These are phyloP conservation scores for Bos indicus DNA, from an alignment of 2,113 vertebrate species.

Conservation along the genomic window DNA sequence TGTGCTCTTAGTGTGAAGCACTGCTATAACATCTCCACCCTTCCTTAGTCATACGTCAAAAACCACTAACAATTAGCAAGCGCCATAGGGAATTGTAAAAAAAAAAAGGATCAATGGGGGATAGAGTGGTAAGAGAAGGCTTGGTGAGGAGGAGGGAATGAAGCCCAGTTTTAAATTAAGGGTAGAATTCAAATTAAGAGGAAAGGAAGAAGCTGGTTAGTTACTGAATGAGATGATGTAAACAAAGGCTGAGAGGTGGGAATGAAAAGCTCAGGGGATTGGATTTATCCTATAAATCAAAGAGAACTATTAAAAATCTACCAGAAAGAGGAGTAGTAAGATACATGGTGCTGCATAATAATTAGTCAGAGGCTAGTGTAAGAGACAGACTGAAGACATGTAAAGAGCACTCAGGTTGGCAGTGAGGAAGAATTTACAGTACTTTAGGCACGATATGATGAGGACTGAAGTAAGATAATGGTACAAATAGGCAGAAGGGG, in stretches of 20 bases:
- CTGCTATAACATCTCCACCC: neutral
- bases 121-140: neutral
- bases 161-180: neutral
- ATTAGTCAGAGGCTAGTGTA: neutral
- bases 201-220: neutral
- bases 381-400: neutral
- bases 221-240: neutral
- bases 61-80: neutral
- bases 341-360: neutral
- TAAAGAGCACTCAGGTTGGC: neutral
- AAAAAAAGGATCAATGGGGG: neutral
- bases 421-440: neutral
- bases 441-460: neutral
- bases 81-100: neutral
- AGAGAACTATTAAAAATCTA: neutral
- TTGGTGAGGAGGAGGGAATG: neutral
- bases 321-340: neutral
- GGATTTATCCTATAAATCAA: neutral
- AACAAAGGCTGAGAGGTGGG: neutral
- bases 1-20: neutral
- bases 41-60: neutral
- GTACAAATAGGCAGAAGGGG: neutral
- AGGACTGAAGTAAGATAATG: neutral
- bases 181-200: neutral
- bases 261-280: neutral